Percentiles rank a stretch among this genome's conserved stretches.
phyloP scores from a whole-genome alignment of 2,797 vertebrate genomes.

The Paedocypris micromegethes region DNA sequence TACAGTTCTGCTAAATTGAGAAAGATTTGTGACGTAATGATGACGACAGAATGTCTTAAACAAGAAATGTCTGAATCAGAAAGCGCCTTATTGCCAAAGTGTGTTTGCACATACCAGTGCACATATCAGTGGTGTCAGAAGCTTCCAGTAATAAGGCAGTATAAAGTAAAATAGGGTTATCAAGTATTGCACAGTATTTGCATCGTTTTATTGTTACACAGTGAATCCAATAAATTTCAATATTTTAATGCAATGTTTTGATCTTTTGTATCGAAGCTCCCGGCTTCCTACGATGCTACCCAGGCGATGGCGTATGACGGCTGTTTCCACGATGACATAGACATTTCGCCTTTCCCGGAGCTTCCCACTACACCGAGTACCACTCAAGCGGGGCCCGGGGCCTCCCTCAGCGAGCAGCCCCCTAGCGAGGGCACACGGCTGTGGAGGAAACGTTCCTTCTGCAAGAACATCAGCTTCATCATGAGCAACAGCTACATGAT shows the following conservation, averaged over 20 bases:
- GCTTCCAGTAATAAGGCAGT: no score
- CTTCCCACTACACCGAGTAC: constrained; percentile 67
- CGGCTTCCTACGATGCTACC: constrained; percentile 68
- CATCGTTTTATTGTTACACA: no score
- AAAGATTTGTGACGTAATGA: no score
- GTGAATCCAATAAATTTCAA: background rate
- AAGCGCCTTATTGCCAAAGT: no score
- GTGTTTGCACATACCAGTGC: no score
- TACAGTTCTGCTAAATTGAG: no score
- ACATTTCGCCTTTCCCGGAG: constrained; percentile 67
- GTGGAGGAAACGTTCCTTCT: constrained; percentile 70
- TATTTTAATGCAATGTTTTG: constrained; percentile 17
- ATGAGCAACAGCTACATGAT: constrained; percentile 87
- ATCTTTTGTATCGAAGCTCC: constrained; percentile 64
- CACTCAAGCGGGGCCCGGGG: constrained; percentile 63
- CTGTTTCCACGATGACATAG: constrained; percentile 77
- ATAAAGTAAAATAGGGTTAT: no score
- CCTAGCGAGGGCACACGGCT: constrained; percentile 62
- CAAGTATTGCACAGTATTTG: no score
- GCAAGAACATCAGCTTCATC: constrained; percentile 72
- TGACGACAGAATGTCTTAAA: no score
- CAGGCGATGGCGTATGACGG: constrained; percentile 85
- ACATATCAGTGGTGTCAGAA: no score
- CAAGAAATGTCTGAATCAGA: no score
- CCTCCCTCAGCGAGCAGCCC: constrained; percentile 51